Conservation (phyloP, 2,113 vertebrate genomes). For the Theropithecus gelada region DNA sequence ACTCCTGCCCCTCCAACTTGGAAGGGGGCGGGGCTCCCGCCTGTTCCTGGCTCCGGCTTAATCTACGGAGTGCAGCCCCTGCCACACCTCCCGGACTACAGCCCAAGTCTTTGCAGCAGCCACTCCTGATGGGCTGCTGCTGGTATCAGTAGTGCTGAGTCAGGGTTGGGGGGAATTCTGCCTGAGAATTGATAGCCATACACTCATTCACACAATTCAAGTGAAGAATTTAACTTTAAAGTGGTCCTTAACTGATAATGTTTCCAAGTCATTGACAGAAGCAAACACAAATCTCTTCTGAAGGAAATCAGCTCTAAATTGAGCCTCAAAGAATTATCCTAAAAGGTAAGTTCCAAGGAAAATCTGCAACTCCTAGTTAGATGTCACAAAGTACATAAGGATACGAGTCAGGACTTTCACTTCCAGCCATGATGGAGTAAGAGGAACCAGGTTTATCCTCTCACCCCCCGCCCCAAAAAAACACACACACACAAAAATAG, state of each 20-base stretch:
- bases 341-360: not conserved
- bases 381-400: not conserved
- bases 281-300: not conserved
- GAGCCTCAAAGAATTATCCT: not conserved
- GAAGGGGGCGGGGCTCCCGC: too few species aligned
- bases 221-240: conserved; percentile 6
- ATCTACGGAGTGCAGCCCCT: too few species aligned
- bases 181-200: not conserved
- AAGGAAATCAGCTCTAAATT: not conserved
- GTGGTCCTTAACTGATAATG: not conserved
- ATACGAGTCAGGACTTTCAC: not conserved
- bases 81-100: too few species aligned
- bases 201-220: not conserved
- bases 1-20: too few species aligned
- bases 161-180: too few species aligned
- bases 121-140: too few species aligned
- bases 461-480: not conserved
- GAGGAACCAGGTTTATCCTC: not conserved
- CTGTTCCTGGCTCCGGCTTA: too few species aligned
- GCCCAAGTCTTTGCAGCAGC: too few species aligned
- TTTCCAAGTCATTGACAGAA: not conserved
- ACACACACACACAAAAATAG: not conserved
- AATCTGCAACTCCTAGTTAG: not conserved
- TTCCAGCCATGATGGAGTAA: not conserved
- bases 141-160: not conserved